Evolutionary conservation across 2,113 vertebrate genomes (phyloP).

Genomic region (Rhagologus leucostigma): DNA sequence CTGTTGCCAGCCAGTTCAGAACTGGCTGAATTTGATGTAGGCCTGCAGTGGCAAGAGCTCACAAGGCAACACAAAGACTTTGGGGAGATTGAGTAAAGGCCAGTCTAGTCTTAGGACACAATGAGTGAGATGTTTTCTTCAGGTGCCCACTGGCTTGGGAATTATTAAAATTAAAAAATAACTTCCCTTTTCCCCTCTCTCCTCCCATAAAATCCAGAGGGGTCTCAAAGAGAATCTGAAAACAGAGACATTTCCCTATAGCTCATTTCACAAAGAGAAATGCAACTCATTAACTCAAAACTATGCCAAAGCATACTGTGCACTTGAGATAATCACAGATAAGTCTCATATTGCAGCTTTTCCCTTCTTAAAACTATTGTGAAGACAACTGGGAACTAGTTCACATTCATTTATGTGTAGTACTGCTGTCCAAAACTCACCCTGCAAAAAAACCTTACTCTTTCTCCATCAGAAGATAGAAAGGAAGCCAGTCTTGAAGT

Average conservation of each 20-base stretch:
- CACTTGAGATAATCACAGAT: constrained; percentile 5
- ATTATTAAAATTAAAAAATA: background rate
- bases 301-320: background rate
- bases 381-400: constrained; percentile 23
- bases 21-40: background rate
- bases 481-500: background rate
- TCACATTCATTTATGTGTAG: background rate
- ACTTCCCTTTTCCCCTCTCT: background rate
- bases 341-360: background rate
- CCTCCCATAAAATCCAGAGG: background rate
- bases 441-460: background rate
- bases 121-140: background rate
- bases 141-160: background rate
- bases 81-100: background rate
- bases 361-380: background rate
- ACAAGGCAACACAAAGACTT: background rate
- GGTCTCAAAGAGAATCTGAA: background rate
- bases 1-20: background rate
- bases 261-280: background rate
- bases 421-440: background rate
- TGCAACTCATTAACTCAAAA: background rate
- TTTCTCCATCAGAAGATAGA: background rate
- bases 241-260: background rate
- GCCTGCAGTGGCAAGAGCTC: background rate
- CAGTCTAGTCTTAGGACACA: background rate